These are phyloP conservation scores for Phocoena phocoena DNA, from an alignment of 2,113 vertebrate genomes.

Conservation along the genomic window DNA sequence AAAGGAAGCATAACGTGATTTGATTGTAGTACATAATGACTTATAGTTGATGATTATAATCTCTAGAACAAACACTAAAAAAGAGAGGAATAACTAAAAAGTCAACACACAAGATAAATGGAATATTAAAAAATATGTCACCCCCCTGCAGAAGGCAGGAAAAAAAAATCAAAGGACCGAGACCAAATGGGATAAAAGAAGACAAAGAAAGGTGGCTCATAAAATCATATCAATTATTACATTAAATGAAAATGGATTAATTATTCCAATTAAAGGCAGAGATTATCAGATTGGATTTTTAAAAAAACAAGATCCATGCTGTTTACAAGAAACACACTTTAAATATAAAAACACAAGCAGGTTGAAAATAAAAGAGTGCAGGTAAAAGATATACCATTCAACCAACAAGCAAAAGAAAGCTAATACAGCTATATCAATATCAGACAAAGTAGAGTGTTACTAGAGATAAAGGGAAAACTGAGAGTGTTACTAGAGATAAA, in stretches of 20 bases:
- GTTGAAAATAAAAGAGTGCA: background rate
- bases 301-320: background rate
- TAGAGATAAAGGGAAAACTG: background rate
- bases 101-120: background rate
- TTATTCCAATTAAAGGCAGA: background rate
- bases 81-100: background rate
- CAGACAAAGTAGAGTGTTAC: background rate
- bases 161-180: background rate
- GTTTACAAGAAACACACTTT: background rate
- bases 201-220: background rate
- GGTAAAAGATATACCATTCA: background rate
- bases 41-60: background rate
- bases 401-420: background rate
- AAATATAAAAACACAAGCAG: background rate
- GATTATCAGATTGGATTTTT: background rate
- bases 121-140: background rate
- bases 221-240: background rate
- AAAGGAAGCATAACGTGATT: background rate
- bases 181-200: background rate
- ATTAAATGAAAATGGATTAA: conserved; percentile 1
- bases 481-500: background rate
- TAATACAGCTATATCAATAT: background rate
- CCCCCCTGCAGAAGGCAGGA: background rate
- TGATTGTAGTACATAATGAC: background rate
- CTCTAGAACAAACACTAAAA: background rate